phyloP scores from a whole-genome alignment of 2,888 invertebrate species.

The Liopterus haemorrhoidalis region DNA sequence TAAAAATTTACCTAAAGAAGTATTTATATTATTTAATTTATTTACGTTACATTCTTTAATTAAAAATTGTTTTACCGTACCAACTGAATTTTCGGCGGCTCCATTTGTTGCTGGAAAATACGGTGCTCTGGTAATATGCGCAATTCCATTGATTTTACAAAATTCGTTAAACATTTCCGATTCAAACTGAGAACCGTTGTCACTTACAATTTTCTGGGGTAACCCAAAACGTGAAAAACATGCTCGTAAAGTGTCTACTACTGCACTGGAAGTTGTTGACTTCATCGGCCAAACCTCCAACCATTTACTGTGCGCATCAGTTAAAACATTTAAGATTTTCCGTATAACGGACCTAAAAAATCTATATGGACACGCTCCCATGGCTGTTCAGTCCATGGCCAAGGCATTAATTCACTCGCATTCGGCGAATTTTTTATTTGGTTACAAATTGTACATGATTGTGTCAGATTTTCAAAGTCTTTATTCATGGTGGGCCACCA shows the following conservation, averaged over 20 bases:
- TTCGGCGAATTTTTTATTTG: conserved; percentile 21
- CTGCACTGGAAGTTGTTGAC: conserved; percentile 17
- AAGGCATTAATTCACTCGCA: conserved; percentile 23
- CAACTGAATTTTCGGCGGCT: no score
- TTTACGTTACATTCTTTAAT: no score
- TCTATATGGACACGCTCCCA: conserved; percentile 27
- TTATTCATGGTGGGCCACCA: conserved; percentile 18
- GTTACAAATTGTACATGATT: conserved; percentile 13
- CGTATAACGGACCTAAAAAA: conserved; percentile 24
- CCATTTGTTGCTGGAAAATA: no score
- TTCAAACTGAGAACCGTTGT: no score
- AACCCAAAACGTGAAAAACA: conserved; percentile 31
- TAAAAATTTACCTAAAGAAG: no score
- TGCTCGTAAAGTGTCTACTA: conserved; percentile 15
- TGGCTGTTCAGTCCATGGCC: conserved; percentile 25
- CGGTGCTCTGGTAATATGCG: no score
- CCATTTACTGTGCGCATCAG: conserved; percentile 28
- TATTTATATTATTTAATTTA: no score
- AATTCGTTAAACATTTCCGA: no score
- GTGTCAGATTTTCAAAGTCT: conserved; percentile 8
- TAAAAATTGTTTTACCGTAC: no score
- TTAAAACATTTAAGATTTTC: conserved; percentile 24
- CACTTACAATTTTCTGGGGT: conserved; percentile 29
- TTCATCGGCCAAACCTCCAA: conserved; percentile 24
- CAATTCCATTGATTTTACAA: no score